Conservation (phyloP, 2,797 vertebrate species). For the Falco biarmicus region DNA sequence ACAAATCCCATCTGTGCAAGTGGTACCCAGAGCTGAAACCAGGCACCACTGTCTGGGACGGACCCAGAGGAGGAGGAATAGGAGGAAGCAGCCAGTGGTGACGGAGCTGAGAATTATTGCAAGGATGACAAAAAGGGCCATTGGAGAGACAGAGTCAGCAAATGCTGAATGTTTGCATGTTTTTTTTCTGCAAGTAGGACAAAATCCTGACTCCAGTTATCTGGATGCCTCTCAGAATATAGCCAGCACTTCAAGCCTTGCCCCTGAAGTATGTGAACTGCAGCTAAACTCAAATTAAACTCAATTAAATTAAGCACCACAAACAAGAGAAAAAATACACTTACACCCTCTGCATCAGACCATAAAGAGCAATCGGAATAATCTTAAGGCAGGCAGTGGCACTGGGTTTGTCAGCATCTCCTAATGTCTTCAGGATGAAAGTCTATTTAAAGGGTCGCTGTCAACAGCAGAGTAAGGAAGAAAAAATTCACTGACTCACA, state of each 20-base stretch:
- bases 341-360: not conserved
- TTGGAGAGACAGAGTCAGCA: not conserved
- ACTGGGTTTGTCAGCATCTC: not conserved
- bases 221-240: not conserved
- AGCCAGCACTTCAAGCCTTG: not conserved
- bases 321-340: not conserved
- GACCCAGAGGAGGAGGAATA: not conserved
- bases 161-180: not conserved
- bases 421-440: slow-evolving; percentile 1
- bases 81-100: not conserved
- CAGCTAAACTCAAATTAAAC: not conserved
- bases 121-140: not conserved
- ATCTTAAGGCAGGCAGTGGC: not conserved
- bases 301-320: not conserved
- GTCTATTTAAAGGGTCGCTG: slow-evolving; percentile 62
- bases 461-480: slow-evolving; percentile 57
- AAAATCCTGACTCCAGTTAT: slow-evolving; percentile 3
- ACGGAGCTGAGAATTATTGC: not conserved
- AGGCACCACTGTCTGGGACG: rapidly evolving
- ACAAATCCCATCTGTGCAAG: rapidly evolving
- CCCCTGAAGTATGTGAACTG: not conserved
- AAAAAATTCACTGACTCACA: slow-evolving; percentile 58
- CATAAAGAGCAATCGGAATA: not conserved
- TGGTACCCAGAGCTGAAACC: rapidly evolving
- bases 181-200: not conserved